A percentile compares a stretch with the other conserved stretches of the same genome.
These are phyloP conservation scores for Ceyx margarethae DNA, from an alignment of 2,113 vertebrate species.

Conservation along the genomic window DNA sequence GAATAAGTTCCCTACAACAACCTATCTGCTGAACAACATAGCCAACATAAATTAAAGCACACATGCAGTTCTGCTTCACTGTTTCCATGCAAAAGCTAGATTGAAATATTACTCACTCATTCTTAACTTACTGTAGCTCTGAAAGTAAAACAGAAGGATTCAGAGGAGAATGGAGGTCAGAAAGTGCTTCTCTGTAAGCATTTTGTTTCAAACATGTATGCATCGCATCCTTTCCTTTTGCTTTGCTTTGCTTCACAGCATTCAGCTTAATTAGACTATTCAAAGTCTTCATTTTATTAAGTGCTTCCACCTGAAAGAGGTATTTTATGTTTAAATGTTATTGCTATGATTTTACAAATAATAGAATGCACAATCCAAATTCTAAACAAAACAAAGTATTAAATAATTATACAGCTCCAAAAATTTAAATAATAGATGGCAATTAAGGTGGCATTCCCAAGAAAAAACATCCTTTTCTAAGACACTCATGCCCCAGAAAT, in stretches of 20 bases:
- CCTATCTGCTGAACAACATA: background rate
- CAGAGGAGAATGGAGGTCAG: slow-evolving; percentile 90
- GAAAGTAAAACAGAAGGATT: slow-evolving; percentile 92
- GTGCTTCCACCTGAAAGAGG: slow-evolving; percentile 89
- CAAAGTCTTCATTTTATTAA: slow-evolving; percentile 95
- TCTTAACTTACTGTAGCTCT: slow-evolving; percentile 87
- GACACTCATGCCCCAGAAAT: background rate
- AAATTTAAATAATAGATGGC: background rate
- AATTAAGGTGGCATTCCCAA: background rate
- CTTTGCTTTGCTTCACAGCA: slow-evolving; percentile 87
- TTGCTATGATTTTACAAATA: background rate
- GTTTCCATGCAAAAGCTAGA: background rate
- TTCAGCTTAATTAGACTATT: slow-evolving; percentile 95
- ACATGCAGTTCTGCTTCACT: background rate
- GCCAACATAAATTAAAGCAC: background rate
- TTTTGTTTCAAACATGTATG: slow-evolving; percentile 91
- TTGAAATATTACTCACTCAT: background rate
- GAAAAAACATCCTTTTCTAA: background rate
- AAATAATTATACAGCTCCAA: background rate
- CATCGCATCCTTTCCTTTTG: slow-evolving; percentile 94
- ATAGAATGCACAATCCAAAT: background rate
- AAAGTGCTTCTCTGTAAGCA: slow-evolving; percentile 91
- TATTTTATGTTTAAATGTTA: background rate
- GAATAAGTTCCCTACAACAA: background rate
- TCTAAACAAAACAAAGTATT: background rate